Evolutionary conservation across 2,797 vertebrate species (phyloP).

Genomic region (Uromys caudimaculatus): DNA sequence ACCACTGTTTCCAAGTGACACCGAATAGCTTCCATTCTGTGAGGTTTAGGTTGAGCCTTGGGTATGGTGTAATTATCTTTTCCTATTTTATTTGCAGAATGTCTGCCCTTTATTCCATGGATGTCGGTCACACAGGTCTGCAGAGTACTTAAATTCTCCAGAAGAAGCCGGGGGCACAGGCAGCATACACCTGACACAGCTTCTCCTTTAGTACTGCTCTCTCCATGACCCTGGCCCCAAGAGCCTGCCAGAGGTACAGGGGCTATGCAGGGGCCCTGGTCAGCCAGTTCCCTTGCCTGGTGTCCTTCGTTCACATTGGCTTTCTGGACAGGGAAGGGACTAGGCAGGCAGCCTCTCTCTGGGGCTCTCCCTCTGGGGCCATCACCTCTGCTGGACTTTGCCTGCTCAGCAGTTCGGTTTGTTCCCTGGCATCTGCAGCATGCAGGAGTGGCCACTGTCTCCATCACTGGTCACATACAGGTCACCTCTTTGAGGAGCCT

Average conservation of each 20-base stretch:
- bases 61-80: not conserved
- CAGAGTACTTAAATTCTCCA: not conserved
- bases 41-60: not conserved
- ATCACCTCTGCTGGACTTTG: not conserved
- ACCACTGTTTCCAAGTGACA: not conserved
- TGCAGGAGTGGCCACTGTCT: not conserved
- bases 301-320: not conserved
- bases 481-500: not conserved
- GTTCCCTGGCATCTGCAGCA: not conserved
- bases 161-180: not conserved
- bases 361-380: not conserved
- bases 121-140: not conserved
- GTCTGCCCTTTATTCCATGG: not conserved
- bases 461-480: not conserved
- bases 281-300: not conserved
- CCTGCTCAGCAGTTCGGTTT: not conserved
- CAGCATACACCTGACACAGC: not conserved
- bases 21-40: not conserved
- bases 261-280: not conserved
- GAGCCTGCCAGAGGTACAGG: not conserved
- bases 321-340: not conserved
- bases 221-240: not conserved
- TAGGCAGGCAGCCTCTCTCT: not conserved
- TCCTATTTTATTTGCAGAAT: not conserved
- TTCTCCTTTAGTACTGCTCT: not conserved